Evolutionary conservation across 2,797 vertebrate species (phyloP).

Genomic region (Parotocinclus haroldoi): DNA sequence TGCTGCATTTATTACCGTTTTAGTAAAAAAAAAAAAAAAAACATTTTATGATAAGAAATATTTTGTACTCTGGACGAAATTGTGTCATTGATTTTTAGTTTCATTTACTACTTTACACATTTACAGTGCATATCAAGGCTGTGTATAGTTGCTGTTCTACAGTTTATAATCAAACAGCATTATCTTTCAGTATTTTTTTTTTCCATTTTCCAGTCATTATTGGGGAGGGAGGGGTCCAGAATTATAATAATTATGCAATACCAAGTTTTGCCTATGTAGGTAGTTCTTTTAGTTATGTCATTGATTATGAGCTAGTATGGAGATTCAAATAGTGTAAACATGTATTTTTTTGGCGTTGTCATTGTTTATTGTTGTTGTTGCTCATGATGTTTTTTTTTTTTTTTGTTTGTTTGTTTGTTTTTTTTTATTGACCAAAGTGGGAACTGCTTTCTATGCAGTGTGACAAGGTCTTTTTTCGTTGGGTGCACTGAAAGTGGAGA

Average conservation of each 20-base stretch:
- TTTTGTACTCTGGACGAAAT: slow-evolving; percentile 99
- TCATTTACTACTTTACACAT: slow-evolving; percentile 97
- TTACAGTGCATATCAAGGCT: slow-evolving; percentile 99
- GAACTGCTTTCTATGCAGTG: slow-evolving; percentile 98
- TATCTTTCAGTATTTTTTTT: slow-evolving; percentile 92
- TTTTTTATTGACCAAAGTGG: slow-evolving; percentile 98
- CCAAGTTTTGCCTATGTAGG: slow-evolving; percentile 99
- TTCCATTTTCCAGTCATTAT: slow-evolving; percentile 98
- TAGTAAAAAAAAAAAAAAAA: slow-evolving; percentile 69
- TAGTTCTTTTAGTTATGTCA: slow-evolving; percentile 99
- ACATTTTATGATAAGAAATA: slow-evolving; percentile 96
- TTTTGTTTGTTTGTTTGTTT: slow-evolving; percentile 59
- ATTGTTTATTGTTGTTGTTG: slow-evolving; percentile 63
- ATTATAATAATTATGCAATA: slow-evolving; percentile 99
- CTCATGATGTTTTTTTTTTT: slow-evolving; percentile 69
- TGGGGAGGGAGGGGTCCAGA: slow-evolving; percentile 88
- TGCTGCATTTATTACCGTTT: slow-evolving; percentile 99
- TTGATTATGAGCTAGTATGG: slow-evolving; percentile 98
- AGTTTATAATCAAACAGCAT: slow-evolving; percentile 98
- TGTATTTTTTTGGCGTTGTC: slow-evolving; percentile 76
- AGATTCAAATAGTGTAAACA: slow-evolving; percentile 85
- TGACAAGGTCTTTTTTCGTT: slow-evolving; percentile 87
- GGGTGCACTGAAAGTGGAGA: slow-evolving; percentile 83
- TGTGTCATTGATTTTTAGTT: slow-evolving; percentile 97
- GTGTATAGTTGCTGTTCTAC: slow-evolving; percentile 98